Conservation (phyloP, 2,888 invertebrate species). For the Mimachlamys varia region DNA sequence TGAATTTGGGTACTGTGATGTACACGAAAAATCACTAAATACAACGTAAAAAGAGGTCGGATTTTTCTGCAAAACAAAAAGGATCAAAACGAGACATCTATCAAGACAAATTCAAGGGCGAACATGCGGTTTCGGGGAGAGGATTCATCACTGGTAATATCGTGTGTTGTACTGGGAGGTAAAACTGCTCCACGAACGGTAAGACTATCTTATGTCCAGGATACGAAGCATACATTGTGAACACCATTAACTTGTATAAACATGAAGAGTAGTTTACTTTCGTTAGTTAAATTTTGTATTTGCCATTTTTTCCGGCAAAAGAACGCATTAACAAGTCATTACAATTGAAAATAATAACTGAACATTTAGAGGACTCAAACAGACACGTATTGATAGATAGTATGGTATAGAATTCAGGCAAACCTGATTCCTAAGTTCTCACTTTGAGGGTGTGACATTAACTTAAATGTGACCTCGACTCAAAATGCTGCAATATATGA, state of each 20-base stretch:
- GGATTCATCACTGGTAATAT: neutral
- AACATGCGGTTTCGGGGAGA: neutral
- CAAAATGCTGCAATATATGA: too few species aligned
- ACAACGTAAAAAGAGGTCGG: neutral
- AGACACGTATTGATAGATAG: too few species aligned
- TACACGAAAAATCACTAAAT: neutral
- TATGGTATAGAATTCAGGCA: too few species aligned
- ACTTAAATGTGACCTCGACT: too few species aligned
- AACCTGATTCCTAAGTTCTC: too few species aligned
- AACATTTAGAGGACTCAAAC: too few species aligned
- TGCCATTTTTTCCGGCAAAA: too few species aligned
- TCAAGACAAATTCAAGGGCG: neutral
- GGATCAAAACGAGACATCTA: neutral
- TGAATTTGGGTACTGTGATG: too few species aligned
- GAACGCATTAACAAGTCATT: too few species aligned
- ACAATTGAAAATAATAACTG: too few species aligned
- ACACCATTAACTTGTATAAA: neutral
- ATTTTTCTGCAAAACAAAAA: neutral
- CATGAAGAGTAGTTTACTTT: neutral
- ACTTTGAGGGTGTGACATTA: too few species aligned
- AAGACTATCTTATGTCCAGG: neutral
- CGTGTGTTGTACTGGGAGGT: neutral
- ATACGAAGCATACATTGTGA: constrained; percentile 14
- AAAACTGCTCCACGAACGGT: neutral
- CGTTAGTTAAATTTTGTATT: too few species aligned